Base-by-base conservation (phyloP, 2,797 vertebrate genomes). In the Gastrophryne carolinensis region DNA sequence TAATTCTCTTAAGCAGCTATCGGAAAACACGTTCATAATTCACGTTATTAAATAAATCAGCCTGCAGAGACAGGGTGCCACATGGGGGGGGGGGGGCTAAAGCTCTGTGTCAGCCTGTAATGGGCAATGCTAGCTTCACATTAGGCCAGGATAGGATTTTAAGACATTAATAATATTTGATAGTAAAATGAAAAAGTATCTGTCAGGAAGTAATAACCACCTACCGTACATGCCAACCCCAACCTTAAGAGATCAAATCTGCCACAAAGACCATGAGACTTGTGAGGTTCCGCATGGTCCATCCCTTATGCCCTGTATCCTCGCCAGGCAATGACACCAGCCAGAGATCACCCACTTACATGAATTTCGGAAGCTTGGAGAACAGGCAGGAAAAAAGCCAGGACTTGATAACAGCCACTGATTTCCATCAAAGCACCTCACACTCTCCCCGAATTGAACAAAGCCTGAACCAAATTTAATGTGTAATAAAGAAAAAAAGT, bases 251-350 rank as follows among this genome's bases (percentile, higher is more conserved):
- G n/a, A n/a, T n/a, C n/a, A n/a, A n/a, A 91, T 90, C 89, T 92
- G 91, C 89, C 89, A 90, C 86, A 86, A 87, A 94, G 88, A 89
- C 87, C 94, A 96, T 96, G 93, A 94, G 93, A 94, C 94, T 90
- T n/a, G n/a, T n/a, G n/a, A n/a, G n/a, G n/a, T n/a, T n/a, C n/a
- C n/a, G n/a, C n/a, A n/a, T n/a, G n/a, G n/a, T n/a, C n/a, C n/a
- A n/a, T n/a, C n/a, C n/a, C n/a, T n/a, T n/a, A n/a, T 92, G 89
- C 90, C 90, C 90, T 91, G 90, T 91, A 91, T 90, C 87, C 89
- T 86, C 77, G 83, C 88, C 92, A 94, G 90, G 90, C 92, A 91
- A 94, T 93, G 94, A 92, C n/a, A n/a, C n/a, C n/a, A n/a, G 88
- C 92, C 88, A 89, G 84, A 90, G 85, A 86, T 91, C 92, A 94